Conservation (phyloP, 2,888 invertebrate species). For the Lingula anatina region DNA sequence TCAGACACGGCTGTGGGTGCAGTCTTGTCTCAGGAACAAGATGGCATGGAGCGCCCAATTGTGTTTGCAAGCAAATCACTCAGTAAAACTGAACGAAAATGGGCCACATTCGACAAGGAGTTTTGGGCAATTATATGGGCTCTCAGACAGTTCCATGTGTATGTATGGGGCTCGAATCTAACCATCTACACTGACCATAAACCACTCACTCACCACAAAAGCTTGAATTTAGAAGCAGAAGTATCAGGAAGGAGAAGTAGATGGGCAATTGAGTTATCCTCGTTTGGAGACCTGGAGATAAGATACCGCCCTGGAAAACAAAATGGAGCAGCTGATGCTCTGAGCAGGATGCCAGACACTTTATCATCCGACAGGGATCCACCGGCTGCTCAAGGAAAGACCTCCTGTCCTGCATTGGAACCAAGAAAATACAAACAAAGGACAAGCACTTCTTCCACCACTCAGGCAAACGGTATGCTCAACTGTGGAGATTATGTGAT, state of each 20-base stretch:
- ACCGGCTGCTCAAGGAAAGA: not conserved
- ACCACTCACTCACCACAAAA: too few species aligned
- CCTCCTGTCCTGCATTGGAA: too few species aligned
- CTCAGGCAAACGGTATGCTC: too few species aligned
- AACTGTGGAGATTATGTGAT: too few species aligned
- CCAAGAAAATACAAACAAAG: too few species aligned
- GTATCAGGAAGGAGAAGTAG: too few species aligned
- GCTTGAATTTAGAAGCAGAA: too few species aligned
- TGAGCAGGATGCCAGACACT: too few species aligned
- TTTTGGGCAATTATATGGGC: constrained; percentile 5
- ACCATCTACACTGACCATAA: too few species aligned
- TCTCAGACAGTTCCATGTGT: constrained; percentile 8
- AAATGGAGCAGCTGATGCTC: not conserved
- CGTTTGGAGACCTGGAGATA: too few species aligned
- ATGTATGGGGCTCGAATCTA: constrained; percentile 11
- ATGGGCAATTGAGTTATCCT: too few species aligned
- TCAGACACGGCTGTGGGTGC: not conserved
- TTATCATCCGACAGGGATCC: not conserved
- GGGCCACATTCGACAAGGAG: constrained; percentile 6
- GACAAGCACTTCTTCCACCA: too few species aligned
- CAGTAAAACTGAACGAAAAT: constrained; percentile 6
- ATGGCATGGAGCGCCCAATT: constrained; percentile 5
- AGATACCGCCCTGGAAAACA: not conserved
- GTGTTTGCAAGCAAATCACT: constrained; percentile 7
- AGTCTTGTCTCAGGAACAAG: constrained; percentile 6